phyloP scores from a whole-genome alignment of 1,140 invertebrate species.

The Thaumatotibia leucotreta region DNA sequence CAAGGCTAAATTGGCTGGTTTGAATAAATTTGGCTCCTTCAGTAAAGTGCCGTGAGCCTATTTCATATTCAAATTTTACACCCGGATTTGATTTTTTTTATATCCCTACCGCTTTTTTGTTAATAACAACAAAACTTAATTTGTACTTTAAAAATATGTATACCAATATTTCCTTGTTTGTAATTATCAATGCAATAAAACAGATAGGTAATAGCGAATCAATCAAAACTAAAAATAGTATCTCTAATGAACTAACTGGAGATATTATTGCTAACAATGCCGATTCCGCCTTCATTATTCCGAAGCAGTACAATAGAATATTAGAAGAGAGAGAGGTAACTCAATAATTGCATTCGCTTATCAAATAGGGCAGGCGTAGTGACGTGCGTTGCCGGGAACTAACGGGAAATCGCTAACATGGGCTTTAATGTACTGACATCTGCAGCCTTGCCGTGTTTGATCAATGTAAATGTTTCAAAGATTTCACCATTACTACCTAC shows the following conservation, averaged over 20 bases:
- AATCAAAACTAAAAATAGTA: not conserved
- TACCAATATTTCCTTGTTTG: no score
- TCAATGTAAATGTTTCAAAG: no score
- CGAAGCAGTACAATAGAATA: not conserved
- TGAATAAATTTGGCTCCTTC: constrained; percentile 12
- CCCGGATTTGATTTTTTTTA: no score
- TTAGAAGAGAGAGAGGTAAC: not conserved
- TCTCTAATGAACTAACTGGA: not conserved
- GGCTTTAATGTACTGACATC: no score
- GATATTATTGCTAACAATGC: not conserved
- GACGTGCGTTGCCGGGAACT: not conserved
- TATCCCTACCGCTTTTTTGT: no score
- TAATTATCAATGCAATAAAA: no score
- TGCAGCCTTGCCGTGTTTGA: no score
- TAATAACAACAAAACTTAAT: no score
- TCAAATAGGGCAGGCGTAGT: not conserved
- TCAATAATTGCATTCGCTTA: constrained; percentile 13
- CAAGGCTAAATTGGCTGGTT: constrained; percentile 11
- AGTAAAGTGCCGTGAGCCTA: not conserved
- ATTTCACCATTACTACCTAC: no score
- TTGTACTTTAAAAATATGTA: no score
- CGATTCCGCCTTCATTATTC: not conserved
- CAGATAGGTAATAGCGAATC: not conserved
- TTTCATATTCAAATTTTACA: no score
- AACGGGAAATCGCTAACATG: not conserved